Conservation (phyloP, 1,140 invertebrate genomes). For the Patella vulgata region DNA sequence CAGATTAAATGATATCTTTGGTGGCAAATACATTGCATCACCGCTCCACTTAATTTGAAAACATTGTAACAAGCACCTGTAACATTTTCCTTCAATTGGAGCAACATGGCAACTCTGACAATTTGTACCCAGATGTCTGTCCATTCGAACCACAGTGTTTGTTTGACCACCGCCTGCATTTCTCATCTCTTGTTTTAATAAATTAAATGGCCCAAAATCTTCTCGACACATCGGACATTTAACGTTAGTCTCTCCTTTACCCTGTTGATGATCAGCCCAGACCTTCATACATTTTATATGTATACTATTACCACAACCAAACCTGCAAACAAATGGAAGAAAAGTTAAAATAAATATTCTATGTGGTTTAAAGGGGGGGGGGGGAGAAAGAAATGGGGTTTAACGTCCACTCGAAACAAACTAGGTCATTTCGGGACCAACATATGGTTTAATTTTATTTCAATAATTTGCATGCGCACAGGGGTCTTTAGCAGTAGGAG, state of each 20-base stretch:
- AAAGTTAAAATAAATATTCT: no score
- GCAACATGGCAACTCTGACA: constrained; percentile 57
- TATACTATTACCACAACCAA: constrained; percentile 67
- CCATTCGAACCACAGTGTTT: constrained; percentile 38
- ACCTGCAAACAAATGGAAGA: constrained; percentile 43
- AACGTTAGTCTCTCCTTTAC: constrained; percentile 51
- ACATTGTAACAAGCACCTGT: no score
- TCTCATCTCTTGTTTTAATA: constrained; percentile 58
- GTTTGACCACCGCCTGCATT: constrained; percentile 47
- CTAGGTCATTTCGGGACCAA: no score
- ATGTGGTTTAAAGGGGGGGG: no score
- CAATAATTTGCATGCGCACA: no score
- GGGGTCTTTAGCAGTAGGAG: no score
- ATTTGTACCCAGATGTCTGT: constrained; percentile 53
- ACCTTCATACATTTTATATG: constrained; percentile 68
- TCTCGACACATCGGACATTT: constrained; percentile 67
- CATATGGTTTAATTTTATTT: no score
- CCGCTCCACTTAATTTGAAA: no score
- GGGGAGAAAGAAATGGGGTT: no score
- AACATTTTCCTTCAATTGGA: constrained; percentile 67
- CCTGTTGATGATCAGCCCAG: constrained; percentile 66
- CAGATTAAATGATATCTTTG: no score
- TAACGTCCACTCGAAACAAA: no score
- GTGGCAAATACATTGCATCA: no score
- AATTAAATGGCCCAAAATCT: constrained; percentile 64